phyloP scores from a whole-genome alignment of 1,140 invertebrate genomes.

The Mycetomoellerius zeteki region DNA sequence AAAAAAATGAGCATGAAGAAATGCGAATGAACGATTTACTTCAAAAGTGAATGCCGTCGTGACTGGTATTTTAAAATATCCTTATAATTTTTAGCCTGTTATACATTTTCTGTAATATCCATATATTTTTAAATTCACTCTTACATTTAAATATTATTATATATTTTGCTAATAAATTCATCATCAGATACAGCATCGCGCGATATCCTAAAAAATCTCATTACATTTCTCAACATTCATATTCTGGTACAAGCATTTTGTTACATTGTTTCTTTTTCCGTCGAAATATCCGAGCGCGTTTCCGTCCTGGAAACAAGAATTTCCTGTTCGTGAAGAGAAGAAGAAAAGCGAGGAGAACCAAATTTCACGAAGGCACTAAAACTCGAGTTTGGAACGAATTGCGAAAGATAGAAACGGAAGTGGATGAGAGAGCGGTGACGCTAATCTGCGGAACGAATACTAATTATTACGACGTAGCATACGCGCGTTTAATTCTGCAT shows the following conservation, averaged over 20 bases:
- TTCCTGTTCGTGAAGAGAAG: constrained; percentile 11
- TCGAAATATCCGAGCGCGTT: constrained; percentile 28
- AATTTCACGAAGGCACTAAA: constrained; percentile 7
- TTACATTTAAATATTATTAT: constrained; percentile 19
- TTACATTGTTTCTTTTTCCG: neutral
- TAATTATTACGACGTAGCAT: constrained; percentile 58
- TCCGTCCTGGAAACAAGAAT: constrained; percentile 16
- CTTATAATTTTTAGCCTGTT: neutral
- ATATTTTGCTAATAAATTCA: neutral
- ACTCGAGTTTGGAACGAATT: neutral
- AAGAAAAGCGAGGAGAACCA: neutral
- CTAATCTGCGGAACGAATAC: constrained; percentile 68
- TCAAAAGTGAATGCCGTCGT: neutral
- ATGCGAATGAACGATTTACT: neutral
- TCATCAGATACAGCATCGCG: neutral
- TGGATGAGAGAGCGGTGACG: neutral
- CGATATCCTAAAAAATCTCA: constrained; percentile 33
- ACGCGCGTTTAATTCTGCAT: neutral
- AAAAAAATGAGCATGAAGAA: neutral
- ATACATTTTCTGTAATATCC: neutral
- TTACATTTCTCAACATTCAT: constrained; percentile 4
- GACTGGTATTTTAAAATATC: neutral
- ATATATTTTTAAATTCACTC: neutral
- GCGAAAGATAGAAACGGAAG: constrained; percentile 37
- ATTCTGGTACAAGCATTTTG: neutral